phyloP scores from a whole-genome alignment of 2,797 vertebrate genomes.

The Chaetophractus vellerosus region DNA sequence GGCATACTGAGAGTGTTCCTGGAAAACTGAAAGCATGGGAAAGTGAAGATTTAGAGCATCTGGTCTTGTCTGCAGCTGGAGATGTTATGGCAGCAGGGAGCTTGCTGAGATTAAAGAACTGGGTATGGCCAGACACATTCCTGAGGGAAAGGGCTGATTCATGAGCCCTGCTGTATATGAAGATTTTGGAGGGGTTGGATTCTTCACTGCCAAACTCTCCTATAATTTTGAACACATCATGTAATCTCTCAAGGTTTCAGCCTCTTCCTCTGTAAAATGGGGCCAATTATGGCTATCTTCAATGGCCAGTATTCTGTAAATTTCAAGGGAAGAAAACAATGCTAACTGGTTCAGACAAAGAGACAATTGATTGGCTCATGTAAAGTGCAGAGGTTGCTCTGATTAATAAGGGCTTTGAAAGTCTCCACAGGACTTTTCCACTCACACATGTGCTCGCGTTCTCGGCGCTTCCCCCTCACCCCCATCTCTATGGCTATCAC shows the following conservation, averaged over 20 bases:
- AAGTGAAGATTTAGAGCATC: neutral
- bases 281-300: neutral
- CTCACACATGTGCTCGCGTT: neutral
- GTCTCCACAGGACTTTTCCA: neutral
- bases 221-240: conserved; percentile 24
- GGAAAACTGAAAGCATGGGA: neutral
- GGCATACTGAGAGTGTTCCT: neutral
- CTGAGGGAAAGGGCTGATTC: neutral
- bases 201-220: neutral
- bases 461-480: neutral
- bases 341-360: neutral
- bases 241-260: neutral
- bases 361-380: neutral
- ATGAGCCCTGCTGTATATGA: accelerated
- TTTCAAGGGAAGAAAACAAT: neutral
- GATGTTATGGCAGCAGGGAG: neutral
- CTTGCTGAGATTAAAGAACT: neutral
- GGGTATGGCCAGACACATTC: neutral
- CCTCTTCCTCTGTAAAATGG: neutral
- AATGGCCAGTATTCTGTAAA: neutral
- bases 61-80: neutral
- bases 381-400: conserved; percentile 9
- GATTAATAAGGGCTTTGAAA: neutral
- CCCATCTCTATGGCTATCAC: too few species aligned
- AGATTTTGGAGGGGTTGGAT: neutral